Evolutionary conservation across 2,888 invertebrate species (phyloP).

Genomic region (Drosophila suboccidentalis): DNA sequence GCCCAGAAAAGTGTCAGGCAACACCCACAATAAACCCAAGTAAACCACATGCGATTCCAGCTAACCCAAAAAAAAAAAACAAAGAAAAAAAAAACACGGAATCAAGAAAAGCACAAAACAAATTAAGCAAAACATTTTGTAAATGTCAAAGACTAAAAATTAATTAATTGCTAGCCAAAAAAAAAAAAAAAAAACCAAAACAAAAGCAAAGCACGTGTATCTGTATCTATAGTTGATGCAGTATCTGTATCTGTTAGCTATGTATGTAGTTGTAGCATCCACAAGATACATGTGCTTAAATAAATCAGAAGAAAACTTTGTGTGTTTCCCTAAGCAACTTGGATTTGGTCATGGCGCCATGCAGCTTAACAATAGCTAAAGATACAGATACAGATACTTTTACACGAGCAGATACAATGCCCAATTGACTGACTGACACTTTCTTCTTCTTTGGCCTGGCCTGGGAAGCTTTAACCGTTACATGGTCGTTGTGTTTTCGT

Average conservation of each 20-base stretch:
- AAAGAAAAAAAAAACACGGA: slow-evolving; percentile 5
- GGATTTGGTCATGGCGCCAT: slow-evolving; percentile 61
- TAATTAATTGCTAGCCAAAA: slow-evolving; percentile 70
- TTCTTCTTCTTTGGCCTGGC: slow-evolving; percentile 42
- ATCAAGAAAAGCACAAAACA: slow-evolving; percentile 50
- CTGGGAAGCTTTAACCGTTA: slow-evolving; percentile 64
- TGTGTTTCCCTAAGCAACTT: slow-evolving; percentile 33
- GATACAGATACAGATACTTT: slow-evolving; percentile 27
- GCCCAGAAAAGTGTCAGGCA: slow-evolving; percentile 76
- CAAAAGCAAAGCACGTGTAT: slow-evolving; percentile 46
- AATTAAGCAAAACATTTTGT: slow-evolving; percentile 82
- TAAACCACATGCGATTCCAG: slow-evolving; percentile 2
- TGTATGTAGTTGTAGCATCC: slow-evolving; percentile 25
- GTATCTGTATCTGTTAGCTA: slow-evolving; percentile 20
- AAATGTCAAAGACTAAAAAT: slow-evolving; percentile 73
- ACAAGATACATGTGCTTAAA: slow-evolving; percentile 65
- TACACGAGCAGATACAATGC: slow-evolving; percentile 34
- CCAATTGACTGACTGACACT: slow-evolving; percentile 60
- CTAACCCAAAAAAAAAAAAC: background rate
- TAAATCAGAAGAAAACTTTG: slow-evolving; percentile 66
- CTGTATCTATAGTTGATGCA: slow-evolving; percentile 35
- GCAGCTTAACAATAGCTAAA: slow-evolving; percentile 61
- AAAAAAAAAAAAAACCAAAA: slow-evolving; percentile 8
- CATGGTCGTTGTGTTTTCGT: slow-evolving; percentile 40
- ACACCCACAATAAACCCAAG: slow-evolving; percentile 66